Evolutionary conservation across 2,113 vertebrate species (phyloP).

Genomic region (Rafetus swinhoei): DNA sequence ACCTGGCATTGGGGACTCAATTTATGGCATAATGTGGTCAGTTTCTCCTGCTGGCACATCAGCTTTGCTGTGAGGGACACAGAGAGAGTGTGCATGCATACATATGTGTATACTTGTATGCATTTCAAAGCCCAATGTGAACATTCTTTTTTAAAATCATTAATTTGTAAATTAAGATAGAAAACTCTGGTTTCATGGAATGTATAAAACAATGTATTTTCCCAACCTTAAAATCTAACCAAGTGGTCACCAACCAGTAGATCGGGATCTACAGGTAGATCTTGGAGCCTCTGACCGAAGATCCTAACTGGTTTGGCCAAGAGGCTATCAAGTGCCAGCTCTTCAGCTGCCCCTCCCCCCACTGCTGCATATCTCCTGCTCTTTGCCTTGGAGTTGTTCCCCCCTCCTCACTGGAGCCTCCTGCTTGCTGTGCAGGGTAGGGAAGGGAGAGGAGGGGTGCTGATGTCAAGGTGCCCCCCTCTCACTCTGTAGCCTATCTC

Average conservation of each 20-base stretch:
- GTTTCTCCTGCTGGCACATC: accelerated
- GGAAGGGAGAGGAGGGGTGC: no score
- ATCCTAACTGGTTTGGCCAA: no score
- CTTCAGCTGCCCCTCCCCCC: no score
- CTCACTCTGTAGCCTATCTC: no score
- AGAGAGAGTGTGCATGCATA: accelerated
- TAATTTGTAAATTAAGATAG: neutral
- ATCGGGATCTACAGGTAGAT: no score
- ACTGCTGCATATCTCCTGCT: no score
- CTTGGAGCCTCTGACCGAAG: neutral
- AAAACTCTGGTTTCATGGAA: neutral
- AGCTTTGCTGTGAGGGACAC: neutral
- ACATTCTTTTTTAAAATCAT: neutral
- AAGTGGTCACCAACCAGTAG: no score
- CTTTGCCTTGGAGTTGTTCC: no score
- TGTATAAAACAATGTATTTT: neutral
- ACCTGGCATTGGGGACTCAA: neutral
- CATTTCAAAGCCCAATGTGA: neutral
- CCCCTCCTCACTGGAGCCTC: no score
- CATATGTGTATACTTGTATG: accelerated
- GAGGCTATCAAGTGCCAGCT: no score
- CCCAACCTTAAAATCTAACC: neutral
- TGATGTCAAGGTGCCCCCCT: no score
- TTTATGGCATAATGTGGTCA: neutral
- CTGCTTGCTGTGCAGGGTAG: no score